These are phyloP conservation scores for Morbakka virulenta DNA, from an alignment of 30 jellyfish, hydroid and myxozoan genomes.

Conservation along the genomic window DNA sequence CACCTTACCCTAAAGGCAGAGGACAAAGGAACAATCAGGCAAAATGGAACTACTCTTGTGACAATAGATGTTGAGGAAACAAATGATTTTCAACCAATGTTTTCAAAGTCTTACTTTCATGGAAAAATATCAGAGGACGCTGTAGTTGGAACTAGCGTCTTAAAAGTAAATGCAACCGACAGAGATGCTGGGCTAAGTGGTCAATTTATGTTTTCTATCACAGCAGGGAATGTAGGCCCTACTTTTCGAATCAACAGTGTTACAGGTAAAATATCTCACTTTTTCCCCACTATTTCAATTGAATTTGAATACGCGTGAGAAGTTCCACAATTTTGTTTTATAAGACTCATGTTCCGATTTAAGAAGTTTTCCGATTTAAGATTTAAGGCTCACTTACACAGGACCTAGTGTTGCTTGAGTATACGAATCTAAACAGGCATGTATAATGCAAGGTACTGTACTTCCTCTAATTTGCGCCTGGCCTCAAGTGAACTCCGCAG, in stretches of 20 bases:
- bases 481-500: no score
- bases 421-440: no score
- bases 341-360: no score
- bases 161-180: slow-evolving; percentile 60
- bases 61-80: slow-evolving; percentile 57
- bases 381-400: slow-evolving; percentile 22
- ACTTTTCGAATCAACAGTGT: slow-evolving; percentile 44
- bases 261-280: slow-evolving; percentile 48
- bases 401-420: no score
- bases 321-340: no score
- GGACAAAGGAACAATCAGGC: slow-evolving; percentile 71
- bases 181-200: slow-evolving; percentile 47
- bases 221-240: slow-evolving; percentile 47
- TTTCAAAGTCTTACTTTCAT: slow-evolving; percentile 19
- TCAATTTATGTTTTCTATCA: slow-evolving; percentile 31
- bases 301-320: no score
- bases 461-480: no score
- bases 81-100: slow-evolving; percentile 75
- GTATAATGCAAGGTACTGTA: no score
- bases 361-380: no score
- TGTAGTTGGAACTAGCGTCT: slow-evolving; percentile 55
- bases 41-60: slow-evolving; percentile 34
- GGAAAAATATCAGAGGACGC: slow-evolving; percentile 68
- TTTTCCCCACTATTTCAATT: no score
- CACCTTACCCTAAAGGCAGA: slow-evolving; percentile 38